Conservation (phyloP, 2,113 vertebrate species). For the Coptodon rendalli region DNA sequence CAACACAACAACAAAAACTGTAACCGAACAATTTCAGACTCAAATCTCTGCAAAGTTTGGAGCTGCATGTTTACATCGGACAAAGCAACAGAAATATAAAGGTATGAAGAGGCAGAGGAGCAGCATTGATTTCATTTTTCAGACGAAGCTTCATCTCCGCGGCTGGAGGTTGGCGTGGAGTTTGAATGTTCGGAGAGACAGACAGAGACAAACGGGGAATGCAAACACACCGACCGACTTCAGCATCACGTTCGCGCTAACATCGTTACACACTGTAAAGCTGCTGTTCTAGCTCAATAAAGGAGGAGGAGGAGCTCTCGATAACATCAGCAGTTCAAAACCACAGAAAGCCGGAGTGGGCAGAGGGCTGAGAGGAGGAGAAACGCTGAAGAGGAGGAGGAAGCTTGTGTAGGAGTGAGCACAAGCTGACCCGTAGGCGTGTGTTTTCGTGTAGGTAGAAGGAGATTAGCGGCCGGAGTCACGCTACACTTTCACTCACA, state of each 20-base stretch:
- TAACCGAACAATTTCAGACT: not conserved
- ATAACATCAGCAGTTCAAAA: not conserved
- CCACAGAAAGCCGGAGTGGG: not conserved
- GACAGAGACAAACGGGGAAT: not conserved
- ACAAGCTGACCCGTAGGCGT: not conserved
- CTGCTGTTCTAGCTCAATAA: not conserved
- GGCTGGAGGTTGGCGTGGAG: not conserved
- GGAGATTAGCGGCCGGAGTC: not conserved
- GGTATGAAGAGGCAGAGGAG: not conserved
- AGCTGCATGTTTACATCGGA: not conserved
- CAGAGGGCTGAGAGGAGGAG: not conserved
- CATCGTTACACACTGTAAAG: not conserved
- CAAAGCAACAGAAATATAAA: not conserved
- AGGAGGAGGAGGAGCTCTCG: not conserved
- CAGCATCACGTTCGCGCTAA: not conserved
- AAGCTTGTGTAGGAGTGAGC: not conserved
- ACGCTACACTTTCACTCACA: not conserved
- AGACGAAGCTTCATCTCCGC: not conserved
- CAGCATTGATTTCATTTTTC: not conserved
- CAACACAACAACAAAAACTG: not conserved
- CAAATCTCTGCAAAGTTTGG: not conserved
- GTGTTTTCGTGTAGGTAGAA: not conserved
- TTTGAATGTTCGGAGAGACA: fast-evolving
- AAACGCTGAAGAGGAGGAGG: not conserved
- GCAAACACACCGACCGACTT: not conserved